Percentiles rank a stretch among this genome's conserved stretches.
These are phyloP conservation scores for Leptopilina clavipes DNA, from an alignment of 1,140 invertebrate species.

Conservation along the genomic window DNA sequence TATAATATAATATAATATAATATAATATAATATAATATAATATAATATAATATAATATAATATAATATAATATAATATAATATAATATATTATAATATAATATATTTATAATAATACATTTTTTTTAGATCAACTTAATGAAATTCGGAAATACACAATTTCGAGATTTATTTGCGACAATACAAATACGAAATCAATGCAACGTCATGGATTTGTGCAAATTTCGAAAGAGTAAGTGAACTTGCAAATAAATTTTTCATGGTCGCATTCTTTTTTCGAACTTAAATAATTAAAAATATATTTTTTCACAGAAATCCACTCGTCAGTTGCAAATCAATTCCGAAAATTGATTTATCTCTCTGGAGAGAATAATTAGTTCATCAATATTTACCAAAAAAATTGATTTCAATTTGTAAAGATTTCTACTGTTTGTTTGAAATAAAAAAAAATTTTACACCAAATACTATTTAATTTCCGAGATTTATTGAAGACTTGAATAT, in stretches of 20 bases:
- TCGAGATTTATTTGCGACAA: not conserved
- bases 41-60: too few species aligned
- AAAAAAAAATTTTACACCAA: too few species aligned
- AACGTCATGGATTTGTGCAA: not conserved
- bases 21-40: too few species aligned
- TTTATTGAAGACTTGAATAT: too few species aligned
- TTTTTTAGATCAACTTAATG: constrained; percentile 10
- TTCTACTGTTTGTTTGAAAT: too few species aligned
- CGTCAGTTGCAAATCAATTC: constrained; percentile 79
- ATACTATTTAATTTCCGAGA: too few species aligned
- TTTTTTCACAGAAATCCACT: constrained; percentile 78
- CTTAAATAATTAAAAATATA: not conserved
- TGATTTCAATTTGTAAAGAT: too few species aligned
- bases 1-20: too few species aligned
- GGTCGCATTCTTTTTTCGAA: not conserved
- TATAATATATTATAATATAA: too few species aligned
- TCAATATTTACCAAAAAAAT: not conserved
- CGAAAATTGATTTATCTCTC: constrained; percentile 78
- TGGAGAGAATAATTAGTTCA: constrained; percentile 76
- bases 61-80: too few species aligned
- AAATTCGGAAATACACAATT: not conserved
- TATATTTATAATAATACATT: too few species aligned
- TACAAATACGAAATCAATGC: not conserved
- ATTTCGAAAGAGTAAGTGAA: not conserved
- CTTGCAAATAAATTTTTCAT: not conserved